Percentiles rank a stretch among this genome's conserved stretches.
Conservation (phyloP, 2,888 invertebrate genomes). For the Lissocephala sabroskyi region DNA sequence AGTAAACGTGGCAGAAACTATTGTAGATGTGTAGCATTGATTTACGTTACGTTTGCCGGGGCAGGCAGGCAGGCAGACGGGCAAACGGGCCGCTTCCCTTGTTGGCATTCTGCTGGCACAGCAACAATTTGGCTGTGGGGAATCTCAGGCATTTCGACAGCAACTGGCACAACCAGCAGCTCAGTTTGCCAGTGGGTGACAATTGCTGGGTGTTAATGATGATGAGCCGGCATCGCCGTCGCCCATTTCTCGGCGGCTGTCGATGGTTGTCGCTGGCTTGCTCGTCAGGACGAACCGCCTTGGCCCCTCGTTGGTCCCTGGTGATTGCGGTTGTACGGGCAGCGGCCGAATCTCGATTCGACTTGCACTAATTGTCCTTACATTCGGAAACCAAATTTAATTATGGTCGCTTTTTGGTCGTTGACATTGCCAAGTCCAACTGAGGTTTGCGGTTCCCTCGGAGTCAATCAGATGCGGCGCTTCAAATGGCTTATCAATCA, state of each 20-base stretch:
- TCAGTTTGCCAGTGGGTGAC: conserved; percentile 18
- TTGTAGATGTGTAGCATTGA: conserved; percentile 37
- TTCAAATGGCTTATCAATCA: too few species aligned
- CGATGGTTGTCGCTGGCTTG: conserved; percentile 28
- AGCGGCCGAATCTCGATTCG: background rate
- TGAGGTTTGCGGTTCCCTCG: too few species aligned
- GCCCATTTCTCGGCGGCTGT: conserved; percentile 22
- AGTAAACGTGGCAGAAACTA: conserved; percentile 10
- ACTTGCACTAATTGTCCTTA: conserved; percentile 13
- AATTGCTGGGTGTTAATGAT: conserved; percentile 48
- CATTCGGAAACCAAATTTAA: conserved; percentile 37
- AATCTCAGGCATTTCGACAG: conserved; percentile 1
- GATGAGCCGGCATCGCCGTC: conserved; percentile 14
- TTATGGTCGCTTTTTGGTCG: conserved; percentile 36
- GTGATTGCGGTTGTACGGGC: too few species aligned
- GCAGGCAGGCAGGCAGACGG: background rate
- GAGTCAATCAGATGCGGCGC: too few species aligned
- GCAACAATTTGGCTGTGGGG: conserved; percentile 29
- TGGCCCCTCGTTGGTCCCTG: too few species aligned
- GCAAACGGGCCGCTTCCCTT: conserved; percentile 33
- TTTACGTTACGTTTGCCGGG: conserved; percentile 32
- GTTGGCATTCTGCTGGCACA: conserved; percentile 54
- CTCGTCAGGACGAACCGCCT: too few species aligned
- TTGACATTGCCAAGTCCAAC: background rate
- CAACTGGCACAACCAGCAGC: conserved; percentile 15